Evolutionary conservation across 2,797 vertebrate species (phyloP).

Genomic region (Sebastes iracundus): DNA sequence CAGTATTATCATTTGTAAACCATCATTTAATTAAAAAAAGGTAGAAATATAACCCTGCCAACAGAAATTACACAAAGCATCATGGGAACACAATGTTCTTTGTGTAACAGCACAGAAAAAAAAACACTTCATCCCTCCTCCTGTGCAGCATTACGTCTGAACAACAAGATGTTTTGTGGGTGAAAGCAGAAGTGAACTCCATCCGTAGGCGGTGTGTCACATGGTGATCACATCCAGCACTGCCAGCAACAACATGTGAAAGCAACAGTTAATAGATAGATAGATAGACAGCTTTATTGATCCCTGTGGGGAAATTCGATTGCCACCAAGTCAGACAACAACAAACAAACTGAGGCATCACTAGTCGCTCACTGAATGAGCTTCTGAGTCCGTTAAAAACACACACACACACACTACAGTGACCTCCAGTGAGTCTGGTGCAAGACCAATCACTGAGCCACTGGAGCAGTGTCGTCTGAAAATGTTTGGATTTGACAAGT

Average conservation of each 20-base stretch:
- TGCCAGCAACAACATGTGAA: background rate
- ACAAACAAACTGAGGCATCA: too few species aligned
- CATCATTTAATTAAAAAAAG: background rate
- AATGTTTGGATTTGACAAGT: too few species aligned
- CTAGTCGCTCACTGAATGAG: too few species aligned
- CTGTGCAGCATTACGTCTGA: background rate
- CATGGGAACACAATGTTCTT: background rate
- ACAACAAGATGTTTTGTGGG: slow-evolving; percentile 52
- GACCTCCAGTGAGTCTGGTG: too few species aligned
- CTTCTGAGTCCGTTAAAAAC: too few species aligned
- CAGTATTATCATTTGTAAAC: background rate
- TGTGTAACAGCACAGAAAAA: background rate
- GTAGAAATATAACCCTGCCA: background rate
- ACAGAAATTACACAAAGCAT: background rate
- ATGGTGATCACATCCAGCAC: slow-evolving; percentile 55
- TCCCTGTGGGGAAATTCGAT: too few species aligned
- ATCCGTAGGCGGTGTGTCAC: slow-evolving; percentile 50
- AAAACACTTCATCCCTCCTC: background rate
- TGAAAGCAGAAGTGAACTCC: slow-evolving; percentile 52
- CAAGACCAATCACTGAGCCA: too few species aligned
- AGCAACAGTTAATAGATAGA: background rate
- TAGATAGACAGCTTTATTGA: too few species aligned
- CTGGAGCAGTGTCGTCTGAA: too few species aligned
- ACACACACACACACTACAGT: too few species aligned
- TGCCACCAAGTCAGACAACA: too few species aligned